Percentiles rank a stretch among this genome's conserved stretches.
phyloP scores from a whole-genome alignment of 2,888 invertebrate species.

The Stenchaetothrips biformis region DNA sequence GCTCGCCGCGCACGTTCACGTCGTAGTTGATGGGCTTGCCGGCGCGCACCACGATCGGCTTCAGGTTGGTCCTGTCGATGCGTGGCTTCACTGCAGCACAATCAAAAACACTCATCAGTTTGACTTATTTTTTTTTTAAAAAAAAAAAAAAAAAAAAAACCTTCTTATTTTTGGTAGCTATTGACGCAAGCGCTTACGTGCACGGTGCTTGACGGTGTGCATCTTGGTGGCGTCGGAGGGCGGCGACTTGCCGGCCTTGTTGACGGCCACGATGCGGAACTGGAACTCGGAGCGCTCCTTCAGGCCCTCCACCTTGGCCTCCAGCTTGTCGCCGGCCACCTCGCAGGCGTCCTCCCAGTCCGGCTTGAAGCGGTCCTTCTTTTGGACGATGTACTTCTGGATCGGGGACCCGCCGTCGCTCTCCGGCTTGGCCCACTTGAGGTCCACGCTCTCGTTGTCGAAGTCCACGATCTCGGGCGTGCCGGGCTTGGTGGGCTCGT shows the following conservation, averaged over 20 bases:
- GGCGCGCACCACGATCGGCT: constrained; percentile 80
- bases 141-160: constrained; percentile 31
- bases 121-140: not conserved
- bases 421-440: constrained; percentile 86
- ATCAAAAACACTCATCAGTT: constrained; percentile 22
- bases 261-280: constrained; percentile 85
- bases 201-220: constrained; percentile 81
- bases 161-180: constrained; percentile 25
- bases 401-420: constrained; percentile 90
- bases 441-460: constrained; percentile 86
- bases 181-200: constrained; percentile 58
- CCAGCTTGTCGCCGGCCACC: constrained; percentile 67
- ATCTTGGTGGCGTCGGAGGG: constrained; percentile 86
- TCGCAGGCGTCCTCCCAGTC: constrained; percentile 89
- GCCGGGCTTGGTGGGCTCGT: constrained; percentile 83
- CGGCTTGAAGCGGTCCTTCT: constrained; percentile 71
- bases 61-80: constrained; percentile 92
- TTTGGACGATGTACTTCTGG: constrained; percentile 87
- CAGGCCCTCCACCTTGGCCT: constrained; percentile 75
- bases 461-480: constrained; percentile 88
- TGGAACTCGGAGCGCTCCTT: constrained; percentile 89
- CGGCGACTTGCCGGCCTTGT: constrained; percentile 86
- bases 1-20: constrained; percentile 92
- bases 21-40: constrained; percentile 91
- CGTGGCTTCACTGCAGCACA: constrained; percentile 79